Base-by-base conservation (phyloP, 2,888 invertebrate species). In the Eupithecia vulgata region DNA sequence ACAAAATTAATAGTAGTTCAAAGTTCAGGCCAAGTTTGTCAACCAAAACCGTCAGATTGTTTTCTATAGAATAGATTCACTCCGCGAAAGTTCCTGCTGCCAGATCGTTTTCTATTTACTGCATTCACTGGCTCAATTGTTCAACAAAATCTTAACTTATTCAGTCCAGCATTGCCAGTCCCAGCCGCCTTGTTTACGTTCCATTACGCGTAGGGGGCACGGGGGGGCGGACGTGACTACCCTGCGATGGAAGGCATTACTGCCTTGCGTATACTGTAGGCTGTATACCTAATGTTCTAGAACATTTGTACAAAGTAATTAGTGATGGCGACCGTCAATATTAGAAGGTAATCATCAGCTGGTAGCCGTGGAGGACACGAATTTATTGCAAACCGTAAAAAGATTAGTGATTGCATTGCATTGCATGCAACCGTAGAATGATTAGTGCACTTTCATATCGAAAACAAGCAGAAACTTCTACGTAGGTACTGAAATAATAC, bases 181-280 rank as follows among this genome's bases (percentile, higher is more conserved):
- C 57, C 57, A 57, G 57, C 5, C 45, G 48, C 40, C 57, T 66
- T 78, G 76, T 78, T 78, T 78, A 73, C 73, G 76, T 78, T 78
- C 76, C 73, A 76, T 78, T 78, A 76, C 73, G 71, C 71, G 68
- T 71, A n/a, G 37, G 52, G 48, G 52, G 65, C 45, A 15, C 45
- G 35, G 21, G 42, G 70, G 73, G 45, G 57, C 15, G 10, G 64
- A 76, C 78, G 78, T 78, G 78, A 78, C 78, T 30, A 67, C 64
- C 70, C 65, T 48, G 59, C 72, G 71, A 75, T 72, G 68, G 67
- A 71, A 67, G 64, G 78, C 69, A 78, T 78, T 78, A 78, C 66
- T 69, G 68, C 61, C 66, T 52, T 21, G 48, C 48, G 48, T 69
- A n/a, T n/a, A 57, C 21, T 25, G 25, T 70, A 68, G 68, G 40